Evolutionary conservation across 1,140 invertebrate species (phyloP), one percentile per base, ranked within the genome.

Genomic region (Trichomalopsis sarcophagae): DNA sequence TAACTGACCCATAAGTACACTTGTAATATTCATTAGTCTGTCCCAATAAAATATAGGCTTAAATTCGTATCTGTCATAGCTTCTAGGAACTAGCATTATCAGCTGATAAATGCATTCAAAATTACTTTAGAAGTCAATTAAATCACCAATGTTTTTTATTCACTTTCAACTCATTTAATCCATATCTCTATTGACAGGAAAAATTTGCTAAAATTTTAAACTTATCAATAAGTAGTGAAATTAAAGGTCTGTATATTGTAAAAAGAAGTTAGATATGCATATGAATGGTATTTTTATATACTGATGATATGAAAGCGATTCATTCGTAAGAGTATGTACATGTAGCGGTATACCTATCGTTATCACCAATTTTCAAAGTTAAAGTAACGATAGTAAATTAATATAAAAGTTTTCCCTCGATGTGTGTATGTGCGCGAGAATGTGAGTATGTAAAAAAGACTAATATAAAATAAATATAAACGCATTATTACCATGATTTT

Each of bases 221-320:
- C 14, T 44, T 71, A 66, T 76, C 7, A 55, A 69, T 77, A 85
- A 81, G 74, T 73, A 84, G 44, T 14, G 21, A 82, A 82, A 82
- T 7, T 73, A 71, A 82, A 62, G 33, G 50, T 82, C 44, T 86
- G 75, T 86, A 86, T 82, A 82, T 86, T 86, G 84, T 86, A 82
- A 86, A 86, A 86, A 86, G 62, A 78, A 79, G 44, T 78, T 79
- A 78, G 36, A 82, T 85, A 81, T 77, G 47, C 82, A 86, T 79
- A 82, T 80, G 81, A 82, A 82, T 85, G 74, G 79, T 82, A 86
- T 83, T 86, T 86, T 86, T 86, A 75, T 86, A 86, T 74, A 80
- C 40, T 82, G 68, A 86, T 79, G 68, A 86, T 79, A 80, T 79
- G 66, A 82, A 75, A 86, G 76, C 47, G 50, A 79, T 47, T 82